A percentile compares a stretch with the other conserved stretches of the same genome.
These are phyloP conservation scores for Struthidea cinerea DNA, from an alignment of 2,113 vertebrate genomes.

Conservation along the genomic window DNA sequence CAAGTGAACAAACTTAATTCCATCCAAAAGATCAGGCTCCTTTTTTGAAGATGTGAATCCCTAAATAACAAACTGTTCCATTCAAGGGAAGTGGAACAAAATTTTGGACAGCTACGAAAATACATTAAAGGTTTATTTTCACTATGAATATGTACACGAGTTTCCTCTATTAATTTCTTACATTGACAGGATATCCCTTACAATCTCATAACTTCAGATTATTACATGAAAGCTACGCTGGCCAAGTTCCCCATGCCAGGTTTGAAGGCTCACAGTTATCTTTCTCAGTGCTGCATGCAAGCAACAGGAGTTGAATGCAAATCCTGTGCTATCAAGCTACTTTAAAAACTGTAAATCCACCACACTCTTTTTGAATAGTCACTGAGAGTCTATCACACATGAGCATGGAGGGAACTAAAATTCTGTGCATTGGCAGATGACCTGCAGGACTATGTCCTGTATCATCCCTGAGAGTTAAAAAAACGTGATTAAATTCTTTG, in stretches of 20 bases:
- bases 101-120: not conserved
- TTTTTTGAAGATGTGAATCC: not conserved
- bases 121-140: not conserved
- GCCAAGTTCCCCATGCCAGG: not conserved
- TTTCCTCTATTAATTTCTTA: not conserved
- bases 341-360: not conserved
- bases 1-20: not conserved
- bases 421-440: not conserved
- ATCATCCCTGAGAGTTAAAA: not conserved
- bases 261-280: not conserved
- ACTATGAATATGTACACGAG: not conserved
- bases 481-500: not conserved
- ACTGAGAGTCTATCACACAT: not conserved
- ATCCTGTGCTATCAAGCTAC: not conserved
- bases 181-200: not conserved
- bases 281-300: not conserved
- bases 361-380: not conserved
- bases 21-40: not conserved
- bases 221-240: not conserved
- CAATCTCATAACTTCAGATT: not conserved
- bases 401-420: not conserved
- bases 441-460: not conserved
- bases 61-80: not conserved
- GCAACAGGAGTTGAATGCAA: not conserved
- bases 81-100: not conserved